phyloP scores from a whole-genome alignment of 2,888 invertebrate species.

The Unio delphinus region DNA sequence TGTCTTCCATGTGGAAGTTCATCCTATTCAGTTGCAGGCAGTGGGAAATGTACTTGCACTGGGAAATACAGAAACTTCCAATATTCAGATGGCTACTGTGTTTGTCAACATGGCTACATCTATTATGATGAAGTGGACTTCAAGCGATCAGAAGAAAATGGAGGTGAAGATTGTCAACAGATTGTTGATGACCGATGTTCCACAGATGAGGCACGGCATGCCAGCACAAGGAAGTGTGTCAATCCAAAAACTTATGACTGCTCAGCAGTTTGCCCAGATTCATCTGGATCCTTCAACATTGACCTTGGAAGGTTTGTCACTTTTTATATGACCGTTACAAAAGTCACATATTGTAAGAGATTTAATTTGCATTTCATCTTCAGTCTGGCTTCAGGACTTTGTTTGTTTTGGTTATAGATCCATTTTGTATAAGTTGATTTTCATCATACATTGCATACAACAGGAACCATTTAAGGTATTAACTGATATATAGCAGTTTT shows the following conservation, averaged over 20 bases:
- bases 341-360: not conserved
- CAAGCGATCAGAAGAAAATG: conserved; percentile 33
- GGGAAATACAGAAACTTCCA: conserved; percentile 64
- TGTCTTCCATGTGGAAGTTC: conserved; percentile 66
- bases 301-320: conserved; percentile 28
- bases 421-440: too few relatives aligned
- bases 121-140: conserved; percentile 61
- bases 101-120: conserved; percentile 58
- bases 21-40: conserved; percentile 39
- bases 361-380: too few relatives aligned
- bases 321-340: not conserved
- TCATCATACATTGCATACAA: too few relatives aligned
- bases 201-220: conserved; percentile 39
- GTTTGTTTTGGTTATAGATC: too few relatives aligned
- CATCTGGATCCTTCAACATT: conserved; percentile 34
- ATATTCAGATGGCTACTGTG: conserved; percentile 57
- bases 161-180: conserved; percentile 61
- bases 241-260: conserved; percentile 51
- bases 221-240: conserved; percentile 47
- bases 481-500: too few relatives aligned
- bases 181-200: conserved; percentile 54
- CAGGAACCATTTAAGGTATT: too few relatives aligned
- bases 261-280: conserved; percentile 36
- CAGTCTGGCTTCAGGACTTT: too few relatives aligned
- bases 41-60: conserved; percentile 54